phyloP scores from a whole-genome alignment of 2,113 vertebrate genomes.

The Burhinus bistriatus region DNA sequence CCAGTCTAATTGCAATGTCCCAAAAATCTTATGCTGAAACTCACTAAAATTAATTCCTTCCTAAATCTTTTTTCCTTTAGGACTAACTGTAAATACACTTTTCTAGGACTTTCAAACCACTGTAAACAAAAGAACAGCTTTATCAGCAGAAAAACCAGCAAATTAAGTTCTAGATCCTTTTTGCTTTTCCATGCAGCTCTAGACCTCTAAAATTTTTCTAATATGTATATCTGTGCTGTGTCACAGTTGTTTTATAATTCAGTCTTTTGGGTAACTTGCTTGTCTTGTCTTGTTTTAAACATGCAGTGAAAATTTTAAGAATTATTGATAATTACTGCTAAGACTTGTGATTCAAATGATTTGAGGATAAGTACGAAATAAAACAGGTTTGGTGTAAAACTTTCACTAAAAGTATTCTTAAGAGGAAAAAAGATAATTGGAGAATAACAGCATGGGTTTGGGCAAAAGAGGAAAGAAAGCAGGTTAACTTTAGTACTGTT shows the following conservation, averaged over 20 bases:
- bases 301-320: background rate
- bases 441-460: background rate
- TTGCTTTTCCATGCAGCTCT: background rate
- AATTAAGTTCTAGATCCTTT: background rate
- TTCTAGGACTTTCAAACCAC: background rate
- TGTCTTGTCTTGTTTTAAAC: background rate
- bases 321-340: background rate
- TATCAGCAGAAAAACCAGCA: background rate
- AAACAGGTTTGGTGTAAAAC: background rate
- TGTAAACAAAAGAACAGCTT: background rate
- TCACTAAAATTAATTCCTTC: background rate
- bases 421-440: background rate
- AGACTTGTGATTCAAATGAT: background rate
- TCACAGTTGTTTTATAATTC: background rate
- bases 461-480: background rate
- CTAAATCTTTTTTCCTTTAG: background rate
- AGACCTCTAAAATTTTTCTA: background rate
- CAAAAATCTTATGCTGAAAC: constrained; percentile 7
- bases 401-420: background rate
- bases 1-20: background rate
- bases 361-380: background rate
- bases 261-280: background rate
- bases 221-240: background rate
- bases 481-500: background rate
- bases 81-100: background rate